Conservation (phyloP, 2,113 vertebrate species). For the Myiozetetes cayanensis region DNA sequence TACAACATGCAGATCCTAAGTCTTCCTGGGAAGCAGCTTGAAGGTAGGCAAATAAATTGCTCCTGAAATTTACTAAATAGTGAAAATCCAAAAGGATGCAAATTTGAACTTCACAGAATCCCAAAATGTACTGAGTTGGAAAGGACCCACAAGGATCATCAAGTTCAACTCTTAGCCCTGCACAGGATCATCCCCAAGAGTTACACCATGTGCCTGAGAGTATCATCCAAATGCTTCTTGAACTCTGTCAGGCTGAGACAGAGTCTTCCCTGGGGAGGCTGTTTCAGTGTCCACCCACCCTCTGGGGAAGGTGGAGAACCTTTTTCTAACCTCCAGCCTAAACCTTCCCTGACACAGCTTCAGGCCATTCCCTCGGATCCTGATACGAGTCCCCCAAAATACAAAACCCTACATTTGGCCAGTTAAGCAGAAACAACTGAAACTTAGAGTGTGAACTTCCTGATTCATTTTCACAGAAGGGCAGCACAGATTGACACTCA, state of each 20-base stretch:
- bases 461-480: not conserved
- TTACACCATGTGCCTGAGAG: not conserved
- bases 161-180: not conserved
- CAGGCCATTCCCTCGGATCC: not conserved
- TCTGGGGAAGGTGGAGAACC: not conserved
- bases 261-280: not conserved
- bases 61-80: not conserved
- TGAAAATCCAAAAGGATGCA: not conserved
- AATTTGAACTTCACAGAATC: not conserved
- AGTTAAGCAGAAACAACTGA: not conserved
- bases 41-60: not conserved
- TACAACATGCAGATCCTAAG: not conserved
- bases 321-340: not conserved
- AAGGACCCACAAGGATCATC: not conserved
- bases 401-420: not conserved
- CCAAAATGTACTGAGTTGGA: not conserved
- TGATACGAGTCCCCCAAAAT: not conserved
- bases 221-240: not conserved
- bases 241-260: not conserved
- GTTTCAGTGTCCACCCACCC: not conserved
- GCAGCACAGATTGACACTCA: not conserved
- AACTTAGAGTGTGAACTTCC: not conserved
- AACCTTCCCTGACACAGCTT: not conserved
- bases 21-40: not conserved
- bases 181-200: not conserved